phyloP scores from a whole-genome alignment of 2,797 vertebrate genomes.

The Poeciliopsis presidionis region DNA sequence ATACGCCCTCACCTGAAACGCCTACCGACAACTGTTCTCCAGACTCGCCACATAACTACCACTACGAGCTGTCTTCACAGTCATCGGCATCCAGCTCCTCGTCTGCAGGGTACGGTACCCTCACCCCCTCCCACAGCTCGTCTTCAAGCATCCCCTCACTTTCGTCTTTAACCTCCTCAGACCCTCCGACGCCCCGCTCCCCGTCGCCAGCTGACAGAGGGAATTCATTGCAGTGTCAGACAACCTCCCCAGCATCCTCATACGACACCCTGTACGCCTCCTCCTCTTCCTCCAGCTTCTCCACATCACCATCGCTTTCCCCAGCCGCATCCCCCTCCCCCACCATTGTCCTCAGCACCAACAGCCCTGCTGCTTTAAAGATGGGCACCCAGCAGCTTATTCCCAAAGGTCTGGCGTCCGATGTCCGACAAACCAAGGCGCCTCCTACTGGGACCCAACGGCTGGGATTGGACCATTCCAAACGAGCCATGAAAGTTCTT shows the following conservation, averaged over 20 bases:
- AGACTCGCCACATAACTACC: conserved; percentile 38
- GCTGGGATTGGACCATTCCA: conserved; percentile 72
- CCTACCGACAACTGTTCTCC: conserved; percentile 15
- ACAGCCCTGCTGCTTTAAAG: conserved; percentile 87
- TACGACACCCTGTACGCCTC: conserved; percentile 71
- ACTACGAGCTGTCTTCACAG: conserved; percentile 47
- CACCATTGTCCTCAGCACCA: conserved; percentile 85
- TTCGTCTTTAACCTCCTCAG: conserved; percentile 71
- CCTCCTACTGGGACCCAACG: conserved; percentile 51
- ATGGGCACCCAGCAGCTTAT: conserved; percentile 93
- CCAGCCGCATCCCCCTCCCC: conserved; percentile 78
- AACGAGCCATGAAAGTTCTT: conserved; percentile 78
- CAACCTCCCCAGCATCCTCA: conserved; percentile 37
- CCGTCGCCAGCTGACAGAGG: conserved; percentile 65
- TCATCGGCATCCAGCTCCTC: conserved; percentile 50
- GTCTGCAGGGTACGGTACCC: conserved; percentile 38
- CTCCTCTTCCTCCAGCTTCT: conserved; percentile 74
- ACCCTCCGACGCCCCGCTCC: conserved; percentile 76
- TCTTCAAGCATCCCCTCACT: conserved; percentile 74
- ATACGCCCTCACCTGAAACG: conserved; percentile 34
- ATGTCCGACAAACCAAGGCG: conserved; percentile 69
- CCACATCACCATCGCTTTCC: conserved; percentile 67
- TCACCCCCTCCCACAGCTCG: conserved; percentile 66
- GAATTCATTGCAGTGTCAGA: conserved; percentile 34
- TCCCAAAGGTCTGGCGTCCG: conserved; percentile 86